A percentile compares a stretch with the other conserved stretches of the same genome.
Conservation (phyloP, 2,888 invertebrate species). For the Dolomedes plantarius region DNA sequence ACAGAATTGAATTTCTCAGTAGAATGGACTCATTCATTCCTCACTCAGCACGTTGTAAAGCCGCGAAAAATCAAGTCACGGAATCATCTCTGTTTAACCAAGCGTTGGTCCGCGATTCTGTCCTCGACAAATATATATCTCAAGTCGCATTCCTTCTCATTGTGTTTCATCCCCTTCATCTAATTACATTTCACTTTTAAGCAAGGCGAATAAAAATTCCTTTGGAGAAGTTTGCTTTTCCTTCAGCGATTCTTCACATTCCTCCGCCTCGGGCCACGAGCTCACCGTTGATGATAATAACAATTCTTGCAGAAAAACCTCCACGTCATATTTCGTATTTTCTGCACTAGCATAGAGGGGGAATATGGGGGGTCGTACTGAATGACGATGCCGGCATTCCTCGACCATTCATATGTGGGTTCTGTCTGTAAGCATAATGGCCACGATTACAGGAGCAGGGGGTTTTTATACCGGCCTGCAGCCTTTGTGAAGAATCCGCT, state of each 20-base stretch:
- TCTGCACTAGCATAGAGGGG: not conserved
- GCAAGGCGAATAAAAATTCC: conserved; percentile 8
- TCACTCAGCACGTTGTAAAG: not conserved
- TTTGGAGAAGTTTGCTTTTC: not conserved
- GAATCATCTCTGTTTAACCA: not conserved
- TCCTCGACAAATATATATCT: not conserved
- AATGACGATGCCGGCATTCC: conserved; percentile 55
- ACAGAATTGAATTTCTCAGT: not conserved
- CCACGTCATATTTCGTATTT: conserved; percentile 3
- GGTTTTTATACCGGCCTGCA: conserved; percentile 40
- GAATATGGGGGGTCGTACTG: not conserved
- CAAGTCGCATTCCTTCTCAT: not conserved
- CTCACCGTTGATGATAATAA: not conserved
- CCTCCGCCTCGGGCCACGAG: not conserved
- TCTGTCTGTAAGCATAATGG: conserved; percentile 36
- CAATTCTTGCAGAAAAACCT: conserved; percentile 16
- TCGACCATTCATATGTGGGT: conserved; percentile 44
- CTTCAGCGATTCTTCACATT: not conserved
- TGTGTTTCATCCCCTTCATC: conserved; percentile 8
- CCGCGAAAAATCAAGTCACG: not conserved
- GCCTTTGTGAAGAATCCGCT: conserved; percentile 53
- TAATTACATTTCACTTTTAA: conserved; percentile 16
- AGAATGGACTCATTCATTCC: not conserved
- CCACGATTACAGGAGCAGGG: conserved; percentile 44
- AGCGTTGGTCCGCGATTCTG: not conserved